Conservation (phyloP, 1,140 invertebrate genomes). For the Lethrus apterus region DNA sequence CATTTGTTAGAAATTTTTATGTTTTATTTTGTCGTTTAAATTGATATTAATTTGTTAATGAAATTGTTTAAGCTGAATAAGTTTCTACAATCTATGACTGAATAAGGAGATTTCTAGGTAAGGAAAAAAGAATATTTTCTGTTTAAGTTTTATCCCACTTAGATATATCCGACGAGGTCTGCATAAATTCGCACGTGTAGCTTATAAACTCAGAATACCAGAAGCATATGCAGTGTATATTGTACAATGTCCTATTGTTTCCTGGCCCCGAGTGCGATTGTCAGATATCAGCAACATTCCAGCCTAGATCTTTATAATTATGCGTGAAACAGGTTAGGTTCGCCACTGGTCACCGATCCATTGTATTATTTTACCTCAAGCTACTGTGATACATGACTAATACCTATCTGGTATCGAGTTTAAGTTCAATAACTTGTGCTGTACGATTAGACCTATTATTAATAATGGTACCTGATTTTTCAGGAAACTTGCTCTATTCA, state of each 20-base stretch:
- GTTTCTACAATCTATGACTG: too few relatives aligned
- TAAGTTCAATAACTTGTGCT: conserved; percentile 21
- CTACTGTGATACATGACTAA: conserved; percentile 18
- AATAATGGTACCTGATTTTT: conserved; percentile 11
- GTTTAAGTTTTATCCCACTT: too few relatives aligned
- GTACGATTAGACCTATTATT: conserved; percentile 15
- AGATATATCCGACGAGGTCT: too few relatives aligned
- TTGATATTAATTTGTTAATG: too few relatives aligned
- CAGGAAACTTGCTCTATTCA: conserved; percentile 1
- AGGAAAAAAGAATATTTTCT: too few relatives aligned
- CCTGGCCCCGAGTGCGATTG: conserved; percentile 11
- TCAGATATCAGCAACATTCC: conserved; percentile 16
- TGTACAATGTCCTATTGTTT: conserved; percentile 21
- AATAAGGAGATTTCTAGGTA: too few relatives aligned
- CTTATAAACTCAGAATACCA: too few relatives aligned
- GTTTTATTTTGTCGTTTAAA: too few relatives aligned
- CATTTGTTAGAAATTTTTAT: too few relatives aligned
- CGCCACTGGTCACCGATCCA: conserved; percentile 21
- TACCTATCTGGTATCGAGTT: conserved; percentile 11
- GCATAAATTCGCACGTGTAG: too few relatives aligned
- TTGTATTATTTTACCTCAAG: conserved; percentile 23
- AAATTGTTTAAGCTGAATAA: too few relatives aligned
- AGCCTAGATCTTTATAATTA: conserved; percentile 24
- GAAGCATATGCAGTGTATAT: background rate
- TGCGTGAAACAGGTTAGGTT: conserved; percentile 24